Evolutionary conservation across 2,888 invertebrate genomes (phyloP).

Genomic region (Tipula lateralis): DNA sequence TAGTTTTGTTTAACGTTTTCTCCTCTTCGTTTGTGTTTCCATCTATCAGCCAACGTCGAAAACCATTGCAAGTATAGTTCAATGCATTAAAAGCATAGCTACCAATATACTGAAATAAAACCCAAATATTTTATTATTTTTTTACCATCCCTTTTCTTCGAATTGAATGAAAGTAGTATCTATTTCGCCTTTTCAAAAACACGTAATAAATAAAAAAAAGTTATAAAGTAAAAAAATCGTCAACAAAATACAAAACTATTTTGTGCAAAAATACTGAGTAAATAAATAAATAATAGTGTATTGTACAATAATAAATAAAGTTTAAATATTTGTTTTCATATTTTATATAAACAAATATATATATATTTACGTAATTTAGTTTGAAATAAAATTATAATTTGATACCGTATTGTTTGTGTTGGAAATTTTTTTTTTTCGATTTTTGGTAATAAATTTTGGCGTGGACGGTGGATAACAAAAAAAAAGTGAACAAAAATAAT

Average conservation of each 20-base stretch:
- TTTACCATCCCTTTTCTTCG: slow-evolving; percentile 19
- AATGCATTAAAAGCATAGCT: background rate
- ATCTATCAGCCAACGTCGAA: background rate
- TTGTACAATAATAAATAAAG: background rate
- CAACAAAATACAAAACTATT: background rate
- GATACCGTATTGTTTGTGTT: background rate
- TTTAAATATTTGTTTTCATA: background rate
- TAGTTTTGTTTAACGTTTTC: background rate
- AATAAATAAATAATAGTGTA: background rate
- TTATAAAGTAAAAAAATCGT: background rate
- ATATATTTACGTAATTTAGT: background rate
- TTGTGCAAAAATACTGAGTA: background rate
- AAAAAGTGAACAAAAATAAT: slow-evolving; percentile 4
- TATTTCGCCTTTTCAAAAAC: slow-evolving; percentile 3
- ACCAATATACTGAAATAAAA: background rate
- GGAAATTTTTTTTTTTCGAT: background rate
- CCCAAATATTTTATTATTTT: background rate
- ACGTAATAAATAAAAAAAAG: background rate
- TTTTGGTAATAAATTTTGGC: background rate
- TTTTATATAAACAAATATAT: background rate
- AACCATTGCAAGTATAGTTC: background rate
- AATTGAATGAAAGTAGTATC: background rate
- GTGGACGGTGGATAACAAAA: background rate
- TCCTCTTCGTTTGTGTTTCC: background rate
- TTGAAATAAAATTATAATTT: background rate